Base-by-base conservation (phyloP, 2,113 vertebrate species). In the Melanostigma gelatinosum region DNA sequence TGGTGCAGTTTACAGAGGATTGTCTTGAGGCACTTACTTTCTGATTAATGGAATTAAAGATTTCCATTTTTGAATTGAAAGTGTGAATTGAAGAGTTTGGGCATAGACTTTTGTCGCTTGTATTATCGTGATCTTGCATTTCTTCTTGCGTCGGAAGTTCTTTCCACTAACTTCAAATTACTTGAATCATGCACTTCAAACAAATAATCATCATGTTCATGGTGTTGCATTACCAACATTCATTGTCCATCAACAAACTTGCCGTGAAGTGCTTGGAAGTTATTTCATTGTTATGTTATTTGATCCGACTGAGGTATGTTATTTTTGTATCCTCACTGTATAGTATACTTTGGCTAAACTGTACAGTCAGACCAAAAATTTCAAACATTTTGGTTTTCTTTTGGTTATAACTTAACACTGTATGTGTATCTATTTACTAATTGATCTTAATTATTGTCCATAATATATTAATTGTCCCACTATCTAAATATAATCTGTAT, bases 21-120 rank as follows among this genome's bases (percentile, higher is more conserved):
- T 32, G 13, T 48, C 22, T 15, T 2, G 32, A 75, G 27, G 61
- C 32, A n/a, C 20, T 10, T 12, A 42, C 18, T 38, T 66, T 20
- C 34, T 71, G 44, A 65, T 75, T 82, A 60, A 67, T 46, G 20
- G 20, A 83, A 83, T 75, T 64, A 70, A 27, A 73, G 65, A 50
- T 32, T 71, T 83, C 22, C 55, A 68, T 68, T 48, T 54, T 40
- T 27, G 4, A 10, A 48, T 48, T 50, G 48, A 6, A 50, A 22
- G 20, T 40, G 70, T 70, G 52, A 65, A 46, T 78, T 75, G 36
- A 66, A 12, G 34, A 65, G 46, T 74, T 54, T 60, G 32, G 52
- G 34, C 4, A 22, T 18, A 9, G 7, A 65, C 42, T 27, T 76
- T 75, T 65, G 16, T 65, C 7, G 55, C 68, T 34, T 29, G 54